Conservation (phyloP, 2,888 invertebrate genomes). For the Leucania comma region DNA sequence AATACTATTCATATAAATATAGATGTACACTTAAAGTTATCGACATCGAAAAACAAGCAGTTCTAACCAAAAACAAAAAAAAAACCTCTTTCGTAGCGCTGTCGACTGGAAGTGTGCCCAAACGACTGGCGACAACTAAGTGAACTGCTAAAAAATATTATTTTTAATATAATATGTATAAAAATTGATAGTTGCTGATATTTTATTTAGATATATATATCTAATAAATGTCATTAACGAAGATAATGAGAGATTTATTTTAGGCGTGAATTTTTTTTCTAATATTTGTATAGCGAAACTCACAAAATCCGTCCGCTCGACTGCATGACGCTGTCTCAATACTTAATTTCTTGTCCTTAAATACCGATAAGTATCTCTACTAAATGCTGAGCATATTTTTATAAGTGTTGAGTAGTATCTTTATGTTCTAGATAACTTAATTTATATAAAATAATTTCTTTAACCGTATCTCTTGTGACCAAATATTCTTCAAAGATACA, state of each 20-base stretch:
- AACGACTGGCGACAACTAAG: too few relatives aligned
- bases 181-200: too few relatives aligned
- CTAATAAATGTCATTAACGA: neutral
- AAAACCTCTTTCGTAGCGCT: too few relatives aligned
- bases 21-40: too few relatives aligned
- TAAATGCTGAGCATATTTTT: conserved; percentile 31
- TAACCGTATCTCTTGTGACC: neutral
- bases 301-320: conserved; percentile 48
- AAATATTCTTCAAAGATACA: neutral
- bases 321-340: conserved; percentile 29
- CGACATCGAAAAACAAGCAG: too few relatives aligned
- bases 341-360: conserved; percentile 12
- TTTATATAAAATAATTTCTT: neutral
- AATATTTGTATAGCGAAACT: conserved; percentile 35
- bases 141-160: too few relatives aligned
- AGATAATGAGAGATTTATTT: neutral
- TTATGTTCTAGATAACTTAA: neutral
- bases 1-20: too few relatives aligned
- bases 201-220: too few relatives aligned
- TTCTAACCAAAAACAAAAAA: too few relatives aligned
- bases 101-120: too few relatives aligned
- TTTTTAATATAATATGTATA: too few relatives aligned
- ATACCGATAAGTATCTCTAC: conserved; percentile 8
- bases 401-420: conserved; percentile 21
- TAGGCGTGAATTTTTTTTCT: conserved; percentile 19